Evolutionary conservation across 1,140 invertebrate species (phyloP), one percentile per base, ranked within the genome.

Genomic region (Calephelis nemesis): DNA sequence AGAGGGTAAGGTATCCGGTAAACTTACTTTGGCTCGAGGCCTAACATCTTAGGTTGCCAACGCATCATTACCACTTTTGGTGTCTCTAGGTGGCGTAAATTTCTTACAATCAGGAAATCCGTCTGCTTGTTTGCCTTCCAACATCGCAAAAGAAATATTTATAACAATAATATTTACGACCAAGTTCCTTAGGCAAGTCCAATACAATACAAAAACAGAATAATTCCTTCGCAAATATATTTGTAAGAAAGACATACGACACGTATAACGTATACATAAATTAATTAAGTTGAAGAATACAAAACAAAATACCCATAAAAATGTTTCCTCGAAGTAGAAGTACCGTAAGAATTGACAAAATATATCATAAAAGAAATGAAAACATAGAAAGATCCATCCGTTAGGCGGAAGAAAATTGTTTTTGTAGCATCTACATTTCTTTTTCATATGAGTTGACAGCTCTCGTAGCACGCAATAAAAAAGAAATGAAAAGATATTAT

Each of bases 381-480:
- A 72, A 77, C 74, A 73, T 71, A 76, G 63, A 71, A 74, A 73
- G 74, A 73, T 73, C 72, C 73, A 73, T 76, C 75, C 65, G 69
- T 60, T 60, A 60, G 54, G 11, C 54, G 66, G 50, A 69, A 71
- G 67, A 68, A 73, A 75, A 79, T 76, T 76, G 75, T 76, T 81
- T 79, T 74, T 77, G 72, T 73, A 69, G 48, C 62, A 54, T 71
- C 69, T 42, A 62, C 50, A 67, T 75, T 72, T 74, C 71, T 73
- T 73, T 74, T 72, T 67, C 65, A 74, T 71, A 74, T 64, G 67
- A 76, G 65, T 62, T 75, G 72, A 69, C 72, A 50, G 62, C 54
- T 69, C 65, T 69, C 66, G 70, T 69, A 67, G 65, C 71, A 74
- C 63, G 72, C 68, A 58, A 58, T 58, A 58, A 58, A 58, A 58